Base-by-base conservation (phyloP, 2,888 invertebrate genomes). In the Lithophane ornitopus region DNA sequence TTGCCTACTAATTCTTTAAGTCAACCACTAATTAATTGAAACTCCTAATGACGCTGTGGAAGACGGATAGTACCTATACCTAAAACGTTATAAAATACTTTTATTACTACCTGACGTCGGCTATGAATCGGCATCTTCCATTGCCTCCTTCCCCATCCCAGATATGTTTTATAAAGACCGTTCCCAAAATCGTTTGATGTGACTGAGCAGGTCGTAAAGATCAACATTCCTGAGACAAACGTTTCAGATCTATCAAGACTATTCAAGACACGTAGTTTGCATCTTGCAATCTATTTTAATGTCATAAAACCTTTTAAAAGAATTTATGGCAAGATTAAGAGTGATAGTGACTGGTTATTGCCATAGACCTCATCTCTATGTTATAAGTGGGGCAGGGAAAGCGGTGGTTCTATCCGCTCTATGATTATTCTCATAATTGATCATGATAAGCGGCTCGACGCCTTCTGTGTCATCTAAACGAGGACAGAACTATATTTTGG, bases 371-470 rank as follows among this genome's bases (percentile, higher is more conserved):
- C 63, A 66, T 46, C 41, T 69, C 19, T 28, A 12, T 41, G 58
- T 58, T 56, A 28, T 52, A 54, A 54, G 59, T 72, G 63, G 69
- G 58, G 11, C 52, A 59, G 54, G n/a, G 75, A 86, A 85, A 84
- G 82, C 82, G 46, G 46, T 65, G 69, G 11, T 68, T 70, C 14
- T 69, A 66, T 74, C 59, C 12, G 61, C 63, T 74, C 44, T 44
- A 63, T 63, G 74, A 65, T 62, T 59, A 68, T 76, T 76, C 67
- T 72, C 63, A 66, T 73, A 74, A 85, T 82, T 82, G 66, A 70
- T 76, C 62, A 74, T 65, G 54, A 75, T 82, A 80, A 74, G 72
- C 67, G n/a, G 34, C 67, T 54, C 66, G 44, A n/a, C n/a, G 69
- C 56, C n/a, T 72, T 81, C 41, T 70, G 19, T 72, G 72, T 52